These are phyloP conservation scores for Cathartes aura DNA, from an alignment of 2,113 vertebrate genomes.

Conservation along the genomic window DNA sequence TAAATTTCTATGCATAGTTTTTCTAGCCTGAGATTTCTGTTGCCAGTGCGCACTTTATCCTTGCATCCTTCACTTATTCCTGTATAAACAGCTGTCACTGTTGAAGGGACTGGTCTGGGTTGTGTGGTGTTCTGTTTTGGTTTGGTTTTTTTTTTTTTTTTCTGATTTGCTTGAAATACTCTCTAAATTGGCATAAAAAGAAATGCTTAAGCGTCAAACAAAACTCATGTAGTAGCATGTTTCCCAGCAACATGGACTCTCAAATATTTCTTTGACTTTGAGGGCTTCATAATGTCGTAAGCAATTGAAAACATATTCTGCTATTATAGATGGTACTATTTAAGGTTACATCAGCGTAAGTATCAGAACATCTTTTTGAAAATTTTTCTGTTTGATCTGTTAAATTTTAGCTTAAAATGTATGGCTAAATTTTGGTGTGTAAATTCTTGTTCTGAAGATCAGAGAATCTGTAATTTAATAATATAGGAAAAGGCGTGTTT, in stretches of 20 bases:
- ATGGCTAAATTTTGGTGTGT: neutral
- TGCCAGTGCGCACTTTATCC: neutral
- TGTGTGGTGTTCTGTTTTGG: neutral
- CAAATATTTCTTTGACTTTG: neutral
- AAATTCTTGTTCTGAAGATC: neutral
- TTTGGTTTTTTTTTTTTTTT: neutral
- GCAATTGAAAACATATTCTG: neutral
- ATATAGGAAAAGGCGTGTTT: neutral
- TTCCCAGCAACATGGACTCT: neutral
- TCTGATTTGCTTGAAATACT: neutral
- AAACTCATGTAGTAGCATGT: neutral
- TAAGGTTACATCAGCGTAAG: neutral
- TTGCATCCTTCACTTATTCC: neutral
- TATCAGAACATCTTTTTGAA: neutral
- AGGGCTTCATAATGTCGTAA: neutral
- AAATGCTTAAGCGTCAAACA: neutral
- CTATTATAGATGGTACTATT: neutral
- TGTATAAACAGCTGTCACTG: constrained; percentile 7
- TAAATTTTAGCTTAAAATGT: neutral
- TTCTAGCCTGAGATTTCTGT: neutral
- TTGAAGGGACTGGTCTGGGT: neutral
- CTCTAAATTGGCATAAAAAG: neutral
- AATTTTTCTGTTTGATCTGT: neutral
- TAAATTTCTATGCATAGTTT: neutral
- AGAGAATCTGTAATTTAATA: neutral